A percentile compares a stretch with the other conserved stretches of the same genome.
These are phyloP conservation scores for Drosophila ogumai DNA, from an alignment of 1,140 invertebrate species.

Conservation along the genomic window DNA sequence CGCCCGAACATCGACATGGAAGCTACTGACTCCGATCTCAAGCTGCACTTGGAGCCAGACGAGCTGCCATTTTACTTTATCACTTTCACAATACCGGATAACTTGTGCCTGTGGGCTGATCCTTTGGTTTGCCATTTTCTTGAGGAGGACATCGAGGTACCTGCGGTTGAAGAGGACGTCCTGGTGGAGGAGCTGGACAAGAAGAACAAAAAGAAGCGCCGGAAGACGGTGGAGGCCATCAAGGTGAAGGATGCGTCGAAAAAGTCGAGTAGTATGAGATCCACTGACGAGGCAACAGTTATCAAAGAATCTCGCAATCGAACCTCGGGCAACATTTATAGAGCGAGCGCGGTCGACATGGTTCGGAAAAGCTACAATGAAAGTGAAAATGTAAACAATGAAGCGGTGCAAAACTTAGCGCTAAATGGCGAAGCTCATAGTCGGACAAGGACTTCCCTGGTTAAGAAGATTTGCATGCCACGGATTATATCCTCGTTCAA, in stretches of 20 bases:
- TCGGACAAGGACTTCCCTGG: background rate
- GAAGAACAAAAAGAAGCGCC: constrained; percentile 11
- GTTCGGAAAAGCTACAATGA: background rate
- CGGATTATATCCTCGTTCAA: constrained; percentile 71
- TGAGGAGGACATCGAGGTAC: constrained; percentile 35
- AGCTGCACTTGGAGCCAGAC: constrained; percentile 16
- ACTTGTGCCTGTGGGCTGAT: constrained; percentile 62
- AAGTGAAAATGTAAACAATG: too few relatives aligned
- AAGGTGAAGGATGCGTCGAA: background rate
- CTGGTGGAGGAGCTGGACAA: background rate
- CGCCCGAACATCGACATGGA: too few relatives aligned
- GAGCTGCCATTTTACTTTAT: constrained; percentile 60
- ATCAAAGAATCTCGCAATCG: too few relatives aligned
- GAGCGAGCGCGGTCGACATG: background rate
- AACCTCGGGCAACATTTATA: constrained; percentile 31
- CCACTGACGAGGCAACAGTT: background rate
- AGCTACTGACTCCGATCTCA: background rate
- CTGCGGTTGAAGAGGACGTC: background rate
- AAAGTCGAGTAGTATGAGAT: background rate
- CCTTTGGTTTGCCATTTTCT: constrained; percentile 66
- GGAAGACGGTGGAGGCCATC: background rate
- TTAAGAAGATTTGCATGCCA: constrained; percentile 51
- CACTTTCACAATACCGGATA: constrained; percentile 53
- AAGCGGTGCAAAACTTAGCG: constrained; percentile 15
- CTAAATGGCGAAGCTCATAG: constrained; percentile 6